A percentile compares a stretch with the other conserved stretches of the same genome.
phyloP scores from a whole-genome alignment of 2,797 vertebrate species.

The Staurois parvus region DNA sequence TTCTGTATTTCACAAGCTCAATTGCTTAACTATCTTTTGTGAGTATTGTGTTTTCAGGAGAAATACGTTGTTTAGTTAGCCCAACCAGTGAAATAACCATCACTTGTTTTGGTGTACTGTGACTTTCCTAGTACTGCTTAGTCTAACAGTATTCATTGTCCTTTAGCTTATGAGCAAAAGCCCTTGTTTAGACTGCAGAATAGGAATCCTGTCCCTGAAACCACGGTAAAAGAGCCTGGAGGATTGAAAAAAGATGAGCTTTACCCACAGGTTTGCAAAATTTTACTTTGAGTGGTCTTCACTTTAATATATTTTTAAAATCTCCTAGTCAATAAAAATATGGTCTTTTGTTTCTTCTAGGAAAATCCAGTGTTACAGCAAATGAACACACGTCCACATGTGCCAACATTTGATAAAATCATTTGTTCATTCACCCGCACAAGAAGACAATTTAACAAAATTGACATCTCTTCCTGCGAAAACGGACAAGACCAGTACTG shows the following conservation, averaged over 20 bases:
- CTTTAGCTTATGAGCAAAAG: conserved; percentile 13
- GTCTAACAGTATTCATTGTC: background rate
- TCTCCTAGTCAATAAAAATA: no score
- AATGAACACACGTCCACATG: background rate
- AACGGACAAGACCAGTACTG: background rate
- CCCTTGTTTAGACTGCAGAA: background rate
- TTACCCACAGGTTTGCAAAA: conserved; percentile 29
- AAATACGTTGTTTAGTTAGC: no score
- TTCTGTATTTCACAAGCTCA: no score
- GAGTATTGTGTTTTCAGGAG: no score
- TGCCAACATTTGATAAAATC: background rate
- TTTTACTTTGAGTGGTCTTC: no score
- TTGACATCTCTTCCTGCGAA: background rate
- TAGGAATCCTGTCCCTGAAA: background rate
- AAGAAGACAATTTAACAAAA: background rate
- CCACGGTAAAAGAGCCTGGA: background rate
- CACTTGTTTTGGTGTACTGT: no score
- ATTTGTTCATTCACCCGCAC: background rate
- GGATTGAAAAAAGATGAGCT: conserved; percentile 22
- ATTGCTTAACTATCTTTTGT: no score
- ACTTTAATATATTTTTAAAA: no score
- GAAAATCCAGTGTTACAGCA: conserved; percentile 55
- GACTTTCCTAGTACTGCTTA: background rate
- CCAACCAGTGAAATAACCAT: no score
- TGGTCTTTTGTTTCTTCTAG: background rate